A percentile compares a stretch with the other conserved stretches of the same genome.
These are phyloP conservation scores for Brachylomia viminalis DNA, from an alignment of 2,888 invertebrate species.

Conservation along the genomic window DNA sequence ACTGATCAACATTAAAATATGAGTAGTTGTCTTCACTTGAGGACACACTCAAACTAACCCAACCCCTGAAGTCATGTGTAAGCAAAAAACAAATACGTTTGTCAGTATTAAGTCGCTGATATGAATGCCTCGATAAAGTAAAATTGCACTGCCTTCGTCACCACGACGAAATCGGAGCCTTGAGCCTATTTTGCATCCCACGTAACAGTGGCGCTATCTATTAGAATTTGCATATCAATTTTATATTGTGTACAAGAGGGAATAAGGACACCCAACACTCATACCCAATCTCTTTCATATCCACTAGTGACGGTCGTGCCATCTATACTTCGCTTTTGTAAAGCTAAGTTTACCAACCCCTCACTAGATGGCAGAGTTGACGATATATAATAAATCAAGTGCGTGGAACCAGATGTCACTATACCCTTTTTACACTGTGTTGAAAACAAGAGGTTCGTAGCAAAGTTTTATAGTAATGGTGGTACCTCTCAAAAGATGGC, in stretches of 20 bases:
- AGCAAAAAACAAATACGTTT: not conserved
- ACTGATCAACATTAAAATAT: not conserved
- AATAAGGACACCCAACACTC: no score
- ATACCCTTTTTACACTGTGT: not conserved
- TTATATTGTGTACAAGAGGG: not conserved
- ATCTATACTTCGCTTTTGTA: conserved; percentile 17
- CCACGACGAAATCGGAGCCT: not conserved
- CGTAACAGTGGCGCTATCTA: conserved; percentile 29
- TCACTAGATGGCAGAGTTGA: conserved; percentile 56
- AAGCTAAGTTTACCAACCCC: conserved; percentile 29
- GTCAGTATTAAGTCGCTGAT: not conserved
- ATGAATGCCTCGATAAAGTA: not conserved
- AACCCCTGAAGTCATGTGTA: not conserved
- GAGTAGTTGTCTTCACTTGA: not conserved
- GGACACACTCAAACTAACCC: not conserved
- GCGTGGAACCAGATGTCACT: conserved; percentile 12
- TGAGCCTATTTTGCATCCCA: not conserved
- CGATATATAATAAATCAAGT: not conserved
- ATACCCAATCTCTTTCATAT: not conserved
- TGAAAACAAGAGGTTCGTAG: no score
- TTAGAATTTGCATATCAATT: not conserved
- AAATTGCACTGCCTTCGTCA: not conserved
- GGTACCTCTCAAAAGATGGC: conserved; percentile 60
- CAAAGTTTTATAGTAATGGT: not conserved
- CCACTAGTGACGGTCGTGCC: not conserved